These are phyloP conservation scores for Enteromius argenteus DNA, from an alignment of 2,797 vertebrate species.

Conservation along the genomic window DNA sequence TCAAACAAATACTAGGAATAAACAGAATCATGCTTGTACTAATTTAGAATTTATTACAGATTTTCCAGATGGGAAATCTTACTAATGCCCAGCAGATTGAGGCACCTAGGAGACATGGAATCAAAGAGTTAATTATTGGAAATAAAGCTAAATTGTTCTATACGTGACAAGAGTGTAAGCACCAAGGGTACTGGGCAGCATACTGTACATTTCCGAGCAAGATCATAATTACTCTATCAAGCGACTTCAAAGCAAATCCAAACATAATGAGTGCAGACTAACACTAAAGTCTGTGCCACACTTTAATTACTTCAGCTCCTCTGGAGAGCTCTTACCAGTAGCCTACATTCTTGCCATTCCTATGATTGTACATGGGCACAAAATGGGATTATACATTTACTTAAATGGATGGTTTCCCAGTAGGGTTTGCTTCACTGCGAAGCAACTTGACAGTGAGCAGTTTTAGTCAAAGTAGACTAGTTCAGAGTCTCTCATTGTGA, in stretches of 20 bases:
- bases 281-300: constrained; percentile 4
- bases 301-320: constrained; percentile 55
- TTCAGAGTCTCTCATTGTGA: constrained; percentile 40
- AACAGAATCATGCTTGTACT: constrained; percentile 12
- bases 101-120: background rate
- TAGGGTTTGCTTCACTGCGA: constrained; percentile 28
- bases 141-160: constrained; percentile 21
- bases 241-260: constrained; percentile 46
- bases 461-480: constrained; percentile 45
- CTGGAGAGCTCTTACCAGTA: constrained; percentile 37
- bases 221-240: constrained; percentile 43
- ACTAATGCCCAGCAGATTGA: constrained; percentile 10
- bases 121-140: background rate
- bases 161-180: background rate
- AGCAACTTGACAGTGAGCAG: constrained; percentile 32
- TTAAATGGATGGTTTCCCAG: constrained; percentile 47
- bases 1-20: constrained; percentile 47
- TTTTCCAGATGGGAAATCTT: constrained; percentile 12
- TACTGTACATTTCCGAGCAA: background rate
- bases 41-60: constrained; percentile 37
- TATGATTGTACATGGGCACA: constrained; percentile 34
- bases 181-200: background rate
- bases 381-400: constrained; percentile 44
- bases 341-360: constrained; percentile 41
- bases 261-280: constrained; percentile 22